Evolutionary conservation across 2,797 vertebrate species (phyloP), one percentile per base, ranked within the genome.

Genomic region (Anguilla megastoma): DNA sequence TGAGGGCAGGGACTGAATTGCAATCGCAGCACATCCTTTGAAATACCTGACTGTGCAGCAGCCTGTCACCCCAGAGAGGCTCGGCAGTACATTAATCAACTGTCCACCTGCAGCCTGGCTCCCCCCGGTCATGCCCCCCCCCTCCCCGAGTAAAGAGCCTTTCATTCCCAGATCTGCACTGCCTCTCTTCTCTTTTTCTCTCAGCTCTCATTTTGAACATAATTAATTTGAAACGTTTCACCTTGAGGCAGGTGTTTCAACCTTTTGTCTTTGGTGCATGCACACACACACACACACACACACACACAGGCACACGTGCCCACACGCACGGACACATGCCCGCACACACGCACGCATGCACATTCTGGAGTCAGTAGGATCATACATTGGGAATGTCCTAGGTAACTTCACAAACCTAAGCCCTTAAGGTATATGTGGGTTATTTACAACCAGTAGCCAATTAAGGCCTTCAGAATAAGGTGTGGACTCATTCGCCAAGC

Each of bases 31-130:
- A 85, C 76, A 86, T 36, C 66, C 82, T 85, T 45, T 87, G 52
- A 86, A 90, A 89, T 36, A 88, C 86, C 88, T 88, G 89, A 91
- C 87, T 71, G 84, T 9, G 60, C 91, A 89, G 84, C 79, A 87
- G 27, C 41, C 36, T 87, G 76, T 83, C 86, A 63, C 76, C 54
- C 79, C 79, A 24, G 45, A 48, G 79, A 24, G 79, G 36, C 86
- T 66, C 63, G 82, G 14, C 48, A 45, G 69, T 45, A 84, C 85
- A 80, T 88, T 71, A 18, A 27, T 89, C 89, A 87, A 52, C 80
- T 45, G 45, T 87, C 79, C 45, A 87, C 74, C 86, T 80, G 71
- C 41, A 63, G 76, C 33, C 54, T 27, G 9, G 56, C 63, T 69
- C 50, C 16, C 63, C 84, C 87, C 30, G 33, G 82, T 74, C 27